A percentile compares a stretch with the other conserved stretches of the same genome.
phyloP scores from a whole-genome alignment of 1,140 invertebrate genomes.

The Vanessa tameamea region DNA sequence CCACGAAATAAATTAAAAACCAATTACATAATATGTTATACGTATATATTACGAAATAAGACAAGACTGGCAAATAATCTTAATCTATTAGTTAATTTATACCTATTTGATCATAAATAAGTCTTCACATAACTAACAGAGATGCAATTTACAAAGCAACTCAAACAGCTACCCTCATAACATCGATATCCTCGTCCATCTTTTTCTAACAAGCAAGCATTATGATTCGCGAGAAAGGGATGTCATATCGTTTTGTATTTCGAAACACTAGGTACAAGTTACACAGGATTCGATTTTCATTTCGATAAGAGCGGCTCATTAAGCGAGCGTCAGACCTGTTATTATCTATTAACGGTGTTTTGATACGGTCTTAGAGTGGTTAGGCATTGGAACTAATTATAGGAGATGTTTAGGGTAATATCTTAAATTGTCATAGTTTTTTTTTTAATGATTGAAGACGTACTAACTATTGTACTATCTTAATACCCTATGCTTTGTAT shows the following conservation, averaged over 20 bases:
- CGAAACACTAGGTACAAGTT: constrained; percentile 6
- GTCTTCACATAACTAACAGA: neutral
- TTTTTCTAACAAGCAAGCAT: neutral
- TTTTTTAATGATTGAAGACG: neutral
- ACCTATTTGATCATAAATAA: constrained; percentile 9
- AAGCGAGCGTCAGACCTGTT: constrained; percentile 15
- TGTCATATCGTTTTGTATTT: neutral
- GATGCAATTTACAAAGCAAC: constrained; percentile 5
- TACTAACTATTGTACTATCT: no score
- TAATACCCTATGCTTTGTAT: no score
- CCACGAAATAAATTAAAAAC: no score
- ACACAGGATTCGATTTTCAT: constrained; percentile 18
- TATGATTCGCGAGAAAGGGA: neutral
- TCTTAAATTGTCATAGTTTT: neutral
- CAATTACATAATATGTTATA: neutral
- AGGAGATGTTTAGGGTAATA: neutral
- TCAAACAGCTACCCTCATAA: neutral
- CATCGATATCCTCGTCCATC: neutral
- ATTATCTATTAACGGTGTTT: constrained; percentile 17
- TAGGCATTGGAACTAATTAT: neutral
- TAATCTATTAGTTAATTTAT: constrained; percentile 12
- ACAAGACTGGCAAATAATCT: neutral
- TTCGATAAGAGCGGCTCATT: constrained; percentile 6
- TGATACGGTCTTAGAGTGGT: neutral
- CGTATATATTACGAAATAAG: neutral